These are phyloP conservation scores for Cecidostiba fungosa DNA, from an alignment of 2,888 invertebrate species.

Conservation along the genomic window DNA sequence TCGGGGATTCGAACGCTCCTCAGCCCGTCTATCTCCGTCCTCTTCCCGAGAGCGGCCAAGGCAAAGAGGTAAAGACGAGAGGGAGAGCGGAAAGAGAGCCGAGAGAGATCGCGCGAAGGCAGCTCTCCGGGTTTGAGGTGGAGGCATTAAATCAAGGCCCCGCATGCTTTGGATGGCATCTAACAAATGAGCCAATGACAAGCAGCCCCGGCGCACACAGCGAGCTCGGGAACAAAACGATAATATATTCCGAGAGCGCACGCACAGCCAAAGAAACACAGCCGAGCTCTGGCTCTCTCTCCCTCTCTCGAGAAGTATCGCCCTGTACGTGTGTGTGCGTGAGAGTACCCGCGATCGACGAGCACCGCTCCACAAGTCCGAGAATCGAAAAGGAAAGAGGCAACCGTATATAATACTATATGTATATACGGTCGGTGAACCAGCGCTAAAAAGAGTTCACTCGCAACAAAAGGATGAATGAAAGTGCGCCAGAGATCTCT, in stretches of 20 bases:
- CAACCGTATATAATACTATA: conserved; percentile 57
- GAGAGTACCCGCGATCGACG: conserved; percentile 59
- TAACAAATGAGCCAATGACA: conserved; percentile 81
- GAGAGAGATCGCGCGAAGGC: conserved; percentile 56
- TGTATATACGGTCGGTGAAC: neutral
- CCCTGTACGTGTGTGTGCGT: neutral
- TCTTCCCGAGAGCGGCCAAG: neutral
- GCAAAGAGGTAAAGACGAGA: conserved; percentile 10
- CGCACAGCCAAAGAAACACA: conserved; percentile 58
- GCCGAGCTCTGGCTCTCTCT: neutral
- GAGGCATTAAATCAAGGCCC: conserved; percentile 80
- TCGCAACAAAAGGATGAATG: conserved; percentile 30
- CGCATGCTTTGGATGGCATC: conserved; percentile 80
- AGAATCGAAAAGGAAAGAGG: conserved; percentile 55
- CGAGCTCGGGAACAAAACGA: conserved; percentile 78
- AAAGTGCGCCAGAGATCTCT: conserved; percentile 28
- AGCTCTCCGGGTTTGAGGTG: conserved; percentile 71
- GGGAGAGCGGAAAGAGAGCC: conserved; percentile 32
- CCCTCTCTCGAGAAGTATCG: neutral
- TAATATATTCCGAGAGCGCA: conserved; percentile 77
- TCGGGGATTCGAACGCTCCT: neutral
- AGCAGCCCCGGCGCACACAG: conserved; percentile 74
- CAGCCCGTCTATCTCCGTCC: neutral
- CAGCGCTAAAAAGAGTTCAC: conserved; percentile 39
- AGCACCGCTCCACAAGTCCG: conserved; percentile 35